Evolutionary conservation across 2,888 invertebrate species (phyloP), one percentile per base, ranked within the genome.

Genomic region (Dioctria linearis): DNA sequence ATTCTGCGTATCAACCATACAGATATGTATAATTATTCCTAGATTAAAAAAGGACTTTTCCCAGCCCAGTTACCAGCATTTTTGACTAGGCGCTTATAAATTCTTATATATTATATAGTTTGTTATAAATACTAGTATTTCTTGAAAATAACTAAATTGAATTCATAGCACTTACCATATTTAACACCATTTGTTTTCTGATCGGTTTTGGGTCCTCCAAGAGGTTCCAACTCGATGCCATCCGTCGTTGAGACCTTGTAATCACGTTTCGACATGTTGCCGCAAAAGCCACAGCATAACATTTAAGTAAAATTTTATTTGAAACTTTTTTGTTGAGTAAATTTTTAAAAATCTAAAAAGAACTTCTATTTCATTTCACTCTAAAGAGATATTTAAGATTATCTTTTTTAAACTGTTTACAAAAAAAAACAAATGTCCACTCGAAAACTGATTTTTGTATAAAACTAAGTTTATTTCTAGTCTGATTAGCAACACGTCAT

Each of bases 211-310:
- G 87, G 87, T 84, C 88, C 88, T 82, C 88, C 88, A 79, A 88
- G 83, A 80, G 88, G 88, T 85, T 88, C 88, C 84, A 88, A 84
- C 83, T 88, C 88, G 83, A 88, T 88, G 84, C 88, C 88, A 85
- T 88, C 88, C 82, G 85, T 87, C 83, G 88, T 88, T 84, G 88
- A 87, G 83, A 88, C 88, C 85, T 88, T 88, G 86, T 88, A 88
- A 85, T 88, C 88, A 79, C 88, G 86, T 84, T 88, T 88, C 83
- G 88, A 87, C 88, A 88, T 88, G 83, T 88, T 88, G 86, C 87
- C 87, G 86, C 88, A 88, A 82, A 88, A 85, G 83, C 88, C 88
- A 85, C 88, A 88, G 86, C 88, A 88, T 87, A 87, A 87, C 88
- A 88, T 88, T 86, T 86, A 80, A 69, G 65, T 54, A n/a, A n/a